phyloP scores from a whole-genome alignment of 2,888 invertebrate species.

The Chydorus sphaericus region DNA sequence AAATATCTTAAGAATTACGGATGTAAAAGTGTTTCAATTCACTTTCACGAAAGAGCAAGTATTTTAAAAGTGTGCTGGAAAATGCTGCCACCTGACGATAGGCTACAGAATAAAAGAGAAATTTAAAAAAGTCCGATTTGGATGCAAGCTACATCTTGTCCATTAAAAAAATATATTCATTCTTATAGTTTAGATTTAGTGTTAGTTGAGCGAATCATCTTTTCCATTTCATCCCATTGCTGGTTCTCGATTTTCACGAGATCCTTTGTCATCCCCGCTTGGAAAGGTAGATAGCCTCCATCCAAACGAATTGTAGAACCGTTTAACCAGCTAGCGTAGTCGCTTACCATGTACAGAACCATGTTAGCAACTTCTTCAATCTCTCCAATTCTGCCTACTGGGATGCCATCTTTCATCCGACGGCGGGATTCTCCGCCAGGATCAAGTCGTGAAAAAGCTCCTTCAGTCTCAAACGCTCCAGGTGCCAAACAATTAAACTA shows the following conservation, averaged over 20 bases:
- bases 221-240: conserved; percentile 33
- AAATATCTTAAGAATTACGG: too few relatives aligned
- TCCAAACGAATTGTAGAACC: conserved; percentile 36
- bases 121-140: too few relatives aligned
- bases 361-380: conserved; percentile 36
- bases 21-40: too few relatives aligned
- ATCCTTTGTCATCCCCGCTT: conserved; percentile 31
- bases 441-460: conserved; percentile 35
- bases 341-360: conserved; percentile 36
- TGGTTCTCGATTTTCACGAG: conserved; percentile 27
- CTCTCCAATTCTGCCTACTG: conserved; percentile 32
- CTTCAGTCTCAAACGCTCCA: conserved; percentile 38
- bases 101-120: too few relatives aligned
- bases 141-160: too few relatives aligned
- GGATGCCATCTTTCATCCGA: conserved; percentile 25
- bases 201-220: conserved; percentile 27
- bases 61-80: too few relatives aligned
- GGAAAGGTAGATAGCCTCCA: conserved; percentile 30
- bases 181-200: conserved; percentile 19
- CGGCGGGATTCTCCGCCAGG: conserved; percentile 26
- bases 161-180: too few relatives aligned
- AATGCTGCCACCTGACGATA: too few relatives aligned
- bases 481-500: conserved; percentile 37
- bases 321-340: conserved; percentile 37
- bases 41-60: too few relatives aligned